These are phyloP conservation scores for Idaea aversata DNA, from an alignment of 2,888 invertebrate species.

Conservation along the genomic window DNA sequence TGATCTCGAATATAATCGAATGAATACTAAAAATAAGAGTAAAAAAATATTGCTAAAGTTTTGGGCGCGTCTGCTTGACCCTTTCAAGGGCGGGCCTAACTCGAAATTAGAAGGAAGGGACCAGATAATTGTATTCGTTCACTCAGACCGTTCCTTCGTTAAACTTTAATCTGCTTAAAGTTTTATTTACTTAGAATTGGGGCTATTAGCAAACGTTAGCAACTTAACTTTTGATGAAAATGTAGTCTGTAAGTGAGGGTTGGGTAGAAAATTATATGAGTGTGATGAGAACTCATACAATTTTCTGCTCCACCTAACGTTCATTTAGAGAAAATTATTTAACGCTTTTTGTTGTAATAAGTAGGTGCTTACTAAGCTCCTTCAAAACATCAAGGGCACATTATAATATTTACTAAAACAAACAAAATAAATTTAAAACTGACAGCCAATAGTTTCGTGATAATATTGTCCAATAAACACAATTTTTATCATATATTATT, in stretches of 20 bases:
- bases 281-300: constrained; percentile 14
- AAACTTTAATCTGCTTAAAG: constrained; percentile 77
- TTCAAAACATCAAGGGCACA: not conserved
- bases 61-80: constrained; percentile 41
- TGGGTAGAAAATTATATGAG: constrained; percentile 15
- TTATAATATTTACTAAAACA: constrained; percentile 3
- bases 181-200: constrained; percentile 76
- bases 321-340: not conserved
- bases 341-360: not conserved
- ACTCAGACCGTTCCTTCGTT: constrained; percentile 52
- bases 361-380: not conserved
- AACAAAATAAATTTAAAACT: constrained; percentile 12
- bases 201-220: constrained; percentile 69
- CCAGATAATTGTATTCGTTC: constrained; percentile 68
- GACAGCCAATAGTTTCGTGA: not conserved
- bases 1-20: not conserved
- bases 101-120: constrained; percentile 75
- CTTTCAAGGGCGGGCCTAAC: constrained; percentile 54
- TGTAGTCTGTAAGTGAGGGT: constrained; percentile 45
- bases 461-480: constrained; percentile 19
- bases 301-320: not conserved
- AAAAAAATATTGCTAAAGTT: constrained; percentile 6
- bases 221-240: constrained; percentile 46
- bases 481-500: constrained; percentile 23
- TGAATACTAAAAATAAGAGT: constrained; percentile 1